Conservation (phyloP, 2,888 invertebrate genomes). For the Watsonalla cultraria region DNA sequence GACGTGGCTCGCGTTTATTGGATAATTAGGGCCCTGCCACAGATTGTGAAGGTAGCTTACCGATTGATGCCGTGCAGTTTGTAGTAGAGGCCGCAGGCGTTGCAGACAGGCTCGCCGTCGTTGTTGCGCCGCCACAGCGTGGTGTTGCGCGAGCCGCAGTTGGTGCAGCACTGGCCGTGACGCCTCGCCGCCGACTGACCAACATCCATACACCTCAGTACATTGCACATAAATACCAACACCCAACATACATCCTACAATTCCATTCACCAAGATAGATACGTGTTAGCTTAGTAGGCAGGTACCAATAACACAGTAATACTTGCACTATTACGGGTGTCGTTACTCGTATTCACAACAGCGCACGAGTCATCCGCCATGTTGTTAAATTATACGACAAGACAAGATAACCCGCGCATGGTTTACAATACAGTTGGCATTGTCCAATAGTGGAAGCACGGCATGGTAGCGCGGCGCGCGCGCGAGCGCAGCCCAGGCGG, state of each 20-base stretch:
- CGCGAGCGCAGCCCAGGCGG: constrained; percentile 12
- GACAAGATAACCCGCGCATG: constrained; percentile 15
- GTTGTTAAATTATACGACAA: constrained; percentile 6
- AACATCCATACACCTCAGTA: constrained; percentile 7
- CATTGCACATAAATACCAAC: constrained; percentile 35
- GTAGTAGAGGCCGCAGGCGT: constrained; percentile 98
- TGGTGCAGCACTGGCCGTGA: constrained; percentile 95
- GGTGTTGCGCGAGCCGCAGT: constrained; percentile 98
- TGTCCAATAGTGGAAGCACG: constrained; percentile 16
- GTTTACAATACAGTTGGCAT: constrained; percentile 18
- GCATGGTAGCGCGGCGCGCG: constrained; percentile 15
- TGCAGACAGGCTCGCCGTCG: constrained; percentile 99
- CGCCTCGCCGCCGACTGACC: constrained; percentile 90
- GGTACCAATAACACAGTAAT: too few relatives aligned
- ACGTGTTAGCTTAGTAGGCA: too few relatives aligned
- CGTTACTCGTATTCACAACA: background rate
- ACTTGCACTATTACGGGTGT: background rate
- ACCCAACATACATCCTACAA: constrained; percentile 10
- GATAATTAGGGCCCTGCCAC: too few relatives aligned
- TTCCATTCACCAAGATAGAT: too few relatives aligned
- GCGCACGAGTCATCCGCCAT: background rate
- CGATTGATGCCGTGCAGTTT: constrained; percentile 95
- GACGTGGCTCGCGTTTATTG: too few relatives aligned
- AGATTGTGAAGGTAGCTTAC: constrained; percentile 22
- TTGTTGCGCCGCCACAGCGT: constrained; percentile 98